These are phyloP conservation scores for Mareca strepera DNA, from an alignment of 2,797 vertebrate species.

Conservation along the genomic window DNA sequence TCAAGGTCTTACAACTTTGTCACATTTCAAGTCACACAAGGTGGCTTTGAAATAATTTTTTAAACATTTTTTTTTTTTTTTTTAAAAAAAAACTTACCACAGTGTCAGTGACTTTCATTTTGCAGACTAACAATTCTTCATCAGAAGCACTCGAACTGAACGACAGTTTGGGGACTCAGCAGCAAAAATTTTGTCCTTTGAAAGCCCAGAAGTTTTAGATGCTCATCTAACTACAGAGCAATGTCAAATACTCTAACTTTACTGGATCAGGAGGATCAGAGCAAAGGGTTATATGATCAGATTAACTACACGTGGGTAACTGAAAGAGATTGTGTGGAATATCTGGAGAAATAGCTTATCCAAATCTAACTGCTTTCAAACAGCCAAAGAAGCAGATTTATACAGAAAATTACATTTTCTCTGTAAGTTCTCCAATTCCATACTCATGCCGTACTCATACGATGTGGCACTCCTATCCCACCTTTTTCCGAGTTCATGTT, in stretches of 20 bases:
- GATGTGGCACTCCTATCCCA: neutral
- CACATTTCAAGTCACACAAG: neutral
- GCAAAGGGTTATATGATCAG: neutral
- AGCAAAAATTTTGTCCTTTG: neutral
- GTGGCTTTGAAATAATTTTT: neutral
- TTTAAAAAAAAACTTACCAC: neutral
- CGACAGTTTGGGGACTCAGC: neutral
- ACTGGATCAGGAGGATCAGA: neutral
- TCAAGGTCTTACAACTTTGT: neutral
- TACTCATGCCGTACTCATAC: neutral
- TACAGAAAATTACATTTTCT: neutral
- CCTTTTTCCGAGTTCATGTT: neutral
- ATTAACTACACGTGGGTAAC: neutral
- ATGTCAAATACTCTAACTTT: neutral
- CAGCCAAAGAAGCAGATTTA: neutral
- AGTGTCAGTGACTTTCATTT: neutral
- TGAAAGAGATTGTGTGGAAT: neutral
- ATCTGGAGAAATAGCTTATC: neutral
- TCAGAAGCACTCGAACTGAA: neutral
- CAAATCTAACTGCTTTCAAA: neutral
- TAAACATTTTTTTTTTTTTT: too few relatives aligned
- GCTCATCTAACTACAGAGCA: neutral
- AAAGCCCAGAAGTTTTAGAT: neutral
- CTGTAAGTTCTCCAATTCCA: neutral
- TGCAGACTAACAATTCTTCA: neutral